Base-by-base conservation (phyloP, 23 tunicate species). In the Trididemnum clinides region DNA sequence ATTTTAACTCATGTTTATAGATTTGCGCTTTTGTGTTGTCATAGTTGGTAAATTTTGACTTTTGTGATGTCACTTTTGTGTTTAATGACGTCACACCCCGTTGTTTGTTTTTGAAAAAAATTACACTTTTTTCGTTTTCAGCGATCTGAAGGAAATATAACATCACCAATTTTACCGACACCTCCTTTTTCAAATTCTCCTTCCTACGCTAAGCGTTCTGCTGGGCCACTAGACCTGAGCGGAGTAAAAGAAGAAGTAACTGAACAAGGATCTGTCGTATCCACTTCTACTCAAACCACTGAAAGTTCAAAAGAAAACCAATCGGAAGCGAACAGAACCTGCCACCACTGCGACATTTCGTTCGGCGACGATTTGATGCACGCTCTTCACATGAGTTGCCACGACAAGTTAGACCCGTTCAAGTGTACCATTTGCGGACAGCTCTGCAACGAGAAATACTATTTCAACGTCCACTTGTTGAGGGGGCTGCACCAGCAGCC, bases 351-450 rank as follows among this genome's bases (percentile, higher is more conserved):
- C 81, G 93, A 94, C 88, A 77, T 94, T 72, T 83, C 82, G 2
- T 94, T 94, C 59, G 94, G 98, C 26, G 98, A 94, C 78, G 98
- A 94, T 19, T 85, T 88, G 80, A 94, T 94, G 98, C 86, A 81
- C 69, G 98, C 98, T 0, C 74, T 94, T 66, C 98, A 94, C 84
- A 94, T 94, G 98, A 94, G 93, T 71, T 94, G 98, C 65, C 98
- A 94, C 75, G 98, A 94, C 66, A 82, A 87, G 35, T 51, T 27
- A 21, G 98, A 85, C 57, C 98, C 98, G 20, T 94, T 88, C 90
- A 64, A 75, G 28, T 94, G 98, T 88, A 94, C 93, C 73, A 89
- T 94, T 31, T 94, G 98, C 81, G 90, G 90, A n/a, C 94, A 94
- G 74, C 64, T 72, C 6, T 94, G 98, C 76, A 86, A 94, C 83